Evolutionary conservation across 2,113 vertebrate species (phyloP).

Genomic region (Clarias magur): DNA sequence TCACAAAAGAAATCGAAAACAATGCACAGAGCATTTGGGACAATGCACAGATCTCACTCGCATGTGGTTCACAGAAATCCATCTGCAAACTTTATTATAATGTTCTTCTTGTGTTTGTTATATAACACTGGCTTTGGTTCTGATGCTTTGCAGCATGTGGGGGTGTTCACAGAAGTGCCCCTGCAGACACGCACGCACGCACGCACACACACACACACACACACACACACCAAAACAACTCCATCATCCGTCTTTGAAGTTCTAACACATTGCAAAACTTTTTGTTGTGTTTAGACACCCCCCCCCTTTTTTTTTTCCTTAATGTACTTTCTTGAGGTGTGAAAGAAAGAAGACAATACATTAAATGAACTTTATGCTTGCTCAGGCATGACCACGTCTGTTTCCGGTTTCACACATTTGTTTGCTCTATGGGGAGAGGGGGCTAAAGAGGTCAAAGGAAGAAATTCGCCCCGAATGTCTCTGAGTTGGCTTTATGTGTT

Average conservation of each 20-base stretch:
- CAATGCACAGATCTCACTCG: neutral
- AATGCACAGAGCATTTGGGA: slow-evolving; percentile 1
- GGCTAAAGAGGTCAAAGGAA: neutral
- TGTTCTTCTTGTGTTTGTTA: slow-evolving; percentile 64
- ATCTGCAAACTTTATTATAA: slow-evolving; percentile 20
- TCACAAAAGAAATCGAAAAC: slow-evolving; percentile 13
- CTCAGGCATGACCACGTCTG: slow-evolving; percentile 29
- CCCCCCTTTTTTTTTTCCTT: neutral
- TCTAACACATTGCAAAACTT: slow-evolving; percentile 17
- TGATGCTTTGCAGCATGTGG: slow-evolving; percentile 70
- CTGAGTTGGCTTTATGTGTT: neutral
- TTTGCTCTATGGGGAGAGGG: slow-evolving; percentile 50
- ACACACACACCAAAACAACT: slow-evolving; percentile 61
- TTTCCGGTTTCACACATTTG: slow-evolving; percentile 59
- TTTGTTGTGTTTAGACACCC: slow-evolving; percentile 17
- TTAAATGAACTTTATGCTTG: slow-evolving; percentile 43
- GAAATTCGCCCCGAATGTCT: neutral
- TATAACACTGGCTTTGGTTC: slow-evolving; percentile 62
- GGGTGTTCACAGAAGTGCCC: slow-evolving; percentile 72
- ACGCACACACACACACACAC: slow-evolving; percentile 64
- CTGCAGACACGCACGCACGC: slow-evolving; percentile 63
- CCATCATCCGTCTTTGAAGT: slow-evolving; percentile 45
- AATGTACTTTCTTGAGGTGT: neutral
- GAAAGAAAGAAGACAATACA: slow-evolving; percentile 27
- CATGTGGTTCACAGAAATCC: slow-evolving; percentile 34